Evolutionary conservation across 2,888 invertebrate species (phyloP), one percentile per base, ranked within the genome.

Genomic region (Drosophila peninsularis): DNA sequence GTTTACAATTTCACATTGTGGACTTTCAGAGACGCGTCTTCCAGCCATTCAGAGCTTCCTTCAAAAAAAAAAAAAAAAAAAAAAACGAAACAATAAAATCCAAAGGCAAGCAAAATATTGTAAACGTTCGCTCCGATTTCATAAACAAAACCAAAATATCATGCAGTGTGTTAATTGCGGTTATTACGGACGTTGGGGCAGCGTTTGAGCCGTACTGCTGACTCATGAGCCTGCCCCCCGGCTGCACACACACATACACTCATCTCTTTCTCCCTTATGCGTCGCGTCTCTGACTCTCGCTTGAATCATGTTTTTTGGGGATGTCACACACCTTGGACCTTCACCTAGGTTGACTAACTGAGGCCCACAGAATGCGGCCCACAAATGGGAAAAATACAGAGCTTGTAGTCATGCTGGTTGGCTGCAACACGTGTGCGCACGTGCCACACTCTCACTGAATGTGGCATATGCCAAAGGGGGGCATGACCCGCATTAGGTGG

Each of bases 401-500:
- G 34, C 21, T 39, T 14, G 11, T 19, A 54, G 44, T 71, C 49
- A 78, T 76, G 76, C 75, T 71, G 76, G 76, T 63, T 41, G 17
- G n/a, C 34, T 45, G 50, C 57, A 61, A 64, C 82, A 84, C 85
- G 82, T 84, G 82, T 68, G 57, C 62, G 56, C 82, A 82, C 82
- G 82, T 82, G 82, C 82, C 88, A 76, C 78, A 60, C 42, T 19
- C 44, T 30, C 13, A n/a, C 6, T 27, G 14, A 24, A 47, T 53
- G 30, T 54, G 65, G 68, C 79, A 69, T 53, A 60, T 65, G 50
- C 62, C 52, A 71, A 69, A 70, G 62, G 69, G 81, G 82, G 74
- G 72, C 69, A 80, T 77, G 74, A 85, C 82, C 82, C 82, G 82
- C 82, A 82, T 82, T 76, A 14, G 50, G 27, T 9, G 60, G 11